Base-by-base conservation (phyloP, 1,140 invertebrate genomes). In the Drosophila parvula region DNA sequence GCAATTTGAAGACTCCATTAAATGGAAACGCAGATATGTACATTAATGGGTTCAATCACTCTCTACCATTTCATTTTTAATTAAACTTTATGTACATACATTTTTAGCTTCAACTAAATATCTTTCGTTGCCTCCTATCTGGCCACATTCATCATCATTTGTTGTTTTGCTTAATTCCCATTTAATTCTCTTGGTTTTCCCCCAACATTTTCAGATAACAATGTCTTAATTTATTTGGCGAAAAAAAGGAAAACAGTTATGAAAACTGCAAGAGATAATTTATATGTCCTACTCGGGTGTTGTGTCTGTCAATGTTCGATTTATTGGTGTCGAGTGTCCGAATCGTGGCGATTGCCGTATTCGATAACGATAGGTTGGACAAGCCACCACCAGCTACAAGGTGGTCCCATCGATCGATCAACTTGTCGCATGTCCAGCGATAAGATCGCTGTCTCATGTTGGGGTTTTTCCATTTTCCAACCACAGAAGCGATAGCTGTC, bases 401-500 rank as follows among this genome's bases (percentile, higher is more conserved):
- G 79, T 81, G 79, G 79, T 71, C 79, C 79, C 65, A 81, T 55
- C 62, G 47, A 32, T 67, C 76, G 58, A 71, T 79, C 65, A 84
- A 62, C 47, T 64, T 83, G 75, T 79, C 76, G 65, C 55, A 41
- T 75, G 79, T 78, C 68, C 63, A 27, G 12, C 53, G 77, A 79
- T 83, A 73, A 84, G 71, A 84, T 84, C 81, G 18, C 57, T 61
- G 51, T 6, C 44, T 14, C 27, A 48, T 48, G 63, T 45, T 28
- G 7, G 3, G 3, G 44, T 68, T 51, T 30, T n/a, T 43, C 5
- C 14, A 50, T 30, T 58, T 38, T 28, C 27, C 32, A 14, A 30
- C 5, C 30, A 30, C 48, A 50, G 48, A 53, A 3, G 14, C 38
- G 38, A 5, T 14, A 63, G 44, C 55, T 55, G 70, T 74, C 68